Base-by-base conservation (phyloP, 2,113 vertebrate species). In the Corythaeola cristata region DNA sequence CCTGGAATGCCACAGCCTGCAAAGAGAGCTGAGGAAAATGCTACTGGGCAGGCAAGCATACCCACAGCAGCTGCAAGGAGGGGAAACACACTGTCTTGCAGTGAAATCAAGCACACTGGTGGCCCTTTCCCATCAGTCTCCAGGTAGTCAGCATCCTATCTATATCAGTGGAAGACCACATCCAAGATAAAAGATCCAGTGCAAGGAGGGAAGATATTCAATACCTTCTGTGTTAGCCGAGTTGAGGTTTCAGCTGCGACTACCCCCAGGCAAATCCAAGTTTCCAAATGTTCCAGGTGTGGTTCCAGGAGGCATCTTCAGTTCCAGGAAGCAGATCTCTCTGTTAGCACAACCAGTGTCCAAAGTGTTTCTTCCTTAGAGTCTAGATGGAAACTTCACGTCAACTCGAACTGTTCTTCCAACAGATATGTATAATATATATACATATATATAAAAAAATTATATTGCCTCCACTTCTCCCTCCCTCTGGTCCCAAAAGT, bases 261-360 rank as follows among this genome's bases (percentile, higher is more conserved):
- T 95, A 37, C 35, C 53, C 30, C 49, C 41, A 68, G 53, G 58
- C 90, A 96, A 94, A 75, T 94, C 92, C 83, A 93, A 95, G 58
- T 96, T 96, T 96, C 95, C 93, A 94, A 55, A 94, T 88, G 82
- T 96, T 88, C 93, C 85, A 96, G 90, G 76, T 94, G 62, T 94
- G 69, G 89, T 93, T 94, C 93, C 96, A 96, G 84, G 72, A 94
- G 52, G 52, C 52, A 93, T 91, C 76, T 86, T 83, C 52, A 24
- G 64, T 84, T 78, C 85, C 80, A 93, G 80, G 60, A 79, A 93
- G 93, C 93, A 94, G 80, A 88, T 16, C 74, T 87, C 45, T 85
- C 16, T 72, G 45, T 44, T 88, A 96, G 66, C 86, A 93, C 73
- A 97, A 82, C n/a, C 37, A 39, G 26, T 14, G 67, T 76, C 87